phyloP scores from a whole-genome alignment of 2,797 vertebrate genomes.

The Chelidonichthys spinosus region DNA sequence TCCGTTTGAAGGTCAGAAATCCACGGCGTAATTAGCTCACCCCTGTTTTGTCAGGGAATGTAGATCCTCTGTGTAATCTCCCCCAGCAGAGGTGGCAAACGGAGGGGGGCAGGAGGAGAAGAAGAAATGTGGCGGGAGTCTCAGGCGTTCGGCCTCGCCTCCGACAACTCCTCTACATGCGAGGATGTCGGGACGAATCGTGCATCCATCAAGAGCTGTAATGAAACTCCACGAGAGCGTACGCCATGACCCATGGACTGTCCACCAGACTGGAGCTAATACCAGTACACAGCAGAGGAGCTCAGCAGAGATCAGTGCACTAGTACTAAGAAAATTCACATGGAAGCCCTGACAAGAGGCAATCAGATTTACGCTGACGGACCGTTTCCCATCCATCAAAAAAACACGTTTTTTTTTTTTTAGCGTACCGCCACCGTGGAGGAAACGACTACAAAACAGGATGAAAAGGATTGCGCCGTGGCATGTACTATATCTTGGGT shows the following conservation, averaged over 20 bases:
- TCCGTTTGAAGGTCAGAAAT: slow-evolving; percentile 71
- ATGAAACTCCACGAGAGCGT: slow-evolving; percentile 49
- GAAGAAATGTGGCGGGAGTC: slow-evolving; percentile 23
- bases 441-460: slow-evolving; percentile 69
- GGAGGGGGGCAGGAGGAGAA: neutral
- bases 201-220: slow-evolving; percentile 6
- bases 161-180: slow-evolving; percentile 37
- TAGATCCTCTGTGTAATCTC: slow-evolving; percentile 50
- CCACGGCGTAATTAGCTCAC: slow-evolving; percentile 66
- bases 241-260: slow-evolving; percentile 44
- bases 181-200: slow-evolving; percentile 32
- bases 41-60: slow-evolving; percentile 55
- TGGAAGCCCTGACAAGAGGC: slow-evolving; percentile 54
- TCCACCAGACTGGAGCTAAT: slow-evolving; percentile 45
- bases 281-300: slow-evolving; percentile 33
- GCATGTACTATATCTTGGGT: slow-evolving; percentile 76
- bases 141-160: neutral
- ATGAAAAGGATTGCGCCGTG: slow-evolving; percentile 71
- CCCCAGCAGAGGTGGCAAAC: slow-evolving; percentile 14
- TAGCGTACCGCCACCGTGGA: slow-evolving; percentile 49
- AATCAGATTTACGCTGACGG: slow-evolving; percentile 70
- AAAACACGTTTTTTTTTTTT: slow-evolving; percentile 23
- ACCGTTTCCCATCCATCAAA: slow-evolving; percentile 64
- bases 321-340: slow-evolving; percentile 68
- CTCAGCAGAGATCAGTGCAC: slow-evolving; percentile 58